A percentile compares a stretch with the other conserved stretches of the same genome.
Conservation (phyloP, 2,113 vertebrate species). For the Eulemur macaco region DNA sequence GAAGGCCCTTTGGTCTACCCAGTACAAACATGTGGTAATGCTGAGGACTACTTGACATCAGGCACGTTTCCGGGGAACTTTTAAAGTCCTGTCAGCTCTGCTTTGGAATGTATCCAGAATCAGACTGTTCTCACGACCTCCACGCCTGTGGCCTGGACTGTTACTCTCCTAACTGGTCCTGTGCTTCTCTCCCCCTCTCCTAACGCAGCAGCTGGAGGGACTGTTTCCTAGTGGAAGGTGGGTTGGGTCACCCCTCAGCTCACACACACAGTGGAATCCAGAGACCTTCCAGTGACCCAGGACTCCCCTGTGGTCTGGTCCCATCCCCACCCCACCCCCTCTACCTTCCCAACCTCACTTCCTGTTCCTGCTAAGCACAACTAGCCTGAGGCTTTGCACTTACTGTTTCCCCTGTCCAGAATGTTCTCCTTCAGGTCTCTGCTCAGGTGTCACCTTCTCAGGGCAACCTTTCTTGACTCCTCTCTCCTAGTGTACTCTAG, state of each 20-base stretch:
- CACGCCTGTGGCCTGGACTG: background rate
- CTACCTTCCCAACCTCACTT: background rate
- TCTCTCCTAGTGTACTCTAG: background rate
- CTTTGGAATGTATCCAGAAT: slow-evolving; percentile 11
- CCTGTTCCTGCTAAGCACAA: background rate
- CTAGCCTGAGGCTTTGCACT: background rate
- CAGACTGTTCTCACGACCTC: background rate
- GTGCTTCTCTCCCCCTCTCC: background rate
- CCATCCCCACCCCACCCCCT: rapidly evolving
- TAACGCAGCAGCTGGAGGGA: background rate
- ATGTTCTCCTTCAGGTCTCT: background rate
- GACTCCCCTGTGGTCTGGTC: background rate
- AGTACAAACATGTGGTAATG: background rate
- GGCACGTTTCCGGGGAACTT: background rate
- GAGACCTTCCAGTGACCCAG: background rate
- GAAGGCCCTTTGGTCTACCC: background rate
- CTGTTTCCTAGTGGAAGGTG: background rate
- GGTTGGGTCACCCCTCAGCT: background rate
- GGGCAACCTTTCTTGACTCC: background rate
- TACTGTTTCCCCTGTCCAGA: background rate
- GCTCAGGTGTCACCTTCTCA: background rate
- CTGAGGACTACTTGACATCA: background rate
- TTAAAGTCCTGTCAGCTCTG: background rate
- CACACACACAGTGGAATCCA: background rate
- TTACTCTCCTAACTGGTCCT: background rate